Evolutionary conservation across 2,888 invertebrate genomes (phyloP).

Genomic region (Lepidocyrtinus sp.): DNA sequence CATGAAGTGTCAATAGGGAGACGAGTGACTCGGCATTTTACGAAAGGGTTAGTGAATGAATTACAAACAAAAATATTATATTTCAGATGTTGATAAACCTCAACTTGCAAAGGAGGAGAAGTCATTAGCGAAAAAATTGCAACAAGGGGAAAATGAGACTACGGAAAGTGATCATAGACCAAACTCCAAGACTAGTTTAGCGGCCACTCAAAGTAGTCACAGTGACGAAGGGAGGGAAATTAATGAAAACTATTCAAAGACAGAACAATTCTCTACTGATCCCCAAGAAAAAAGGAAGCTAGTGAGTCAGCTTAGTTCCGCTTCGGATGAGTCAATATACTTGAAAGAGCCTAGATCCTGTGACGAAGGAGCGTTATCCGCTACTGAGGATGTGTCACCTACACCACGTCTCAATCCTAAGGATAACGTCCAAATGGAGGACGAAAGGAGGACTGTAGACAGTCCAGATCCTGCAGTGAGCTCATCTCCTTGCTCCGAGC

Average conservation of each 20-base stretch:
- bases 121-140: too few relatives aligned
- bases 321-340: slow-evolving; percentile 56
- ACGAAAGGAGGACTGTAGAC: neutral
- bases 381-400: neutral
- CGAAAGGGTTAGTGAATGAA: neutral
- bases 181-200: too few relatives aligned
- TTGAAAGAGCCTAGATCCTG: slow-evolving; percentile 44
- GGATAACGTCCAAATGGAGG: slow-evolving; percentile 19
- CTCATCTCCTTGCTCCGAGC: slow-evolving; percentile 35
- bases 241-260: neutral
- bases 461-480: slow-evolving; percentile 24
- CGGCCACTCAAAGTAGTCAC: too few relatives aligned
- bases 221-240: neutral
- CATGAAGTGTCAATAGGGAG: neutral
- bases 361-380: slow-evolving; percentile 40
- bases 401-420: slow-evolving; percentile 18
- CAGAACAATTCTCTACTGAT: neutral
- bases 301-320: slow-evolving; percentile 49
- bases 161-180: too few relatives aligned
- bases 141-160: neutral
- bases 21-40: neutral
- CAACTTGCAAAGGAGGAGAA: too few relatives aligned
- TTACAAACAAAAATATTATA: neutral
- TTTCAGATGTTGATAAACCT: neutral
- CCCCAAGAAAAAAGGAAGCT: slow-evolving; percentile 30